A percentile compares a stretch with the other conserved stretches of the same genome.
Conservation (phyloP, 1,140 invertebrate species). For the Caenorhabditis latens region DNA sequence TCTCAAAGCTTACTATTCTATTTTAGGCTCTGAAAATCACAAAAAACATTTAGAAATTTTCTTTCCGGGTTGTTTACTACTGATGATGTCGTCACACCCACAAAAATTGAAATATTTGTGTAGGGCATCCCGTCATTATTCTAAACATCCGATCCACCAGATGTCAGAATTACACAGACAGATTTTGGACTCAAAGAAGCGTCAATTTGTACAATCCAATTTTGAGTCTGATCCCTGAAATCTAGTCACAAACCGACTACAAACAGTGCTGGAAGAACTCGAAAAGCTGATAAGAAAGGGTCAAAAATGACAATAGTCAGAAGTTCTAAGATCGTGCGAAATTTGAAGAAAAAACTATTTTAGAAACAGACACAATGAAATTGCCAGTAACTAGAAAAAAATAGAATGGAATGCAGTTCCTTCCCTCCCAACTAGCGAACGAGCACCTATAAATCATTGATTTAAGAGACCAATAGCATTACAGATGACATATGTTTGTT, state of each 20-base stretch:
- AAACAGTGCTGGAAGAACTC: neutral
- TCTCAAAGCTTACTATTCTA: no score
- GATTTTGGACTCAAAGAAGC: slow-evolving; percentile 5
- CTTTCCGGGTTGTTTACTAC: slow-evolving; percentile 21
- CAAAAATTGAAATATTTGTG: slow-evolving; percentile 43
- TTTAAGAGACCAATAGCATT: slow-evolving; percentile 11
- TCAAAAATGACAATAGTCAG: neutral
- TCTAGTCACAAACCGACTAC: neutral
- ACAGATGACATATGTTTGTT: slow-evolving; percentile 36
- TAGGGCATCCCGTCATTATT: neutral
- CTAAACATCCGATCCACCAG: slow-evolving; percentile 26
- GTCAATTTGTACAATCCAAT: no score
- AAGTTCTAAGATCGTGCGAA: neutral
- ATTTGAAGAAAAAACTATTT: no score
- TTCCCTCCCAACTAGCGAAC: neutral
- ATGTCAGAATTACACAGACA: slow-evolving; percentile 27
- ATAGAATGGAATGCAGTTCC: neutral
- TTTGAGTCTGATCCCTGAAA: neutral
- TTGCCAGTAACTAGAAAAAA: neutral
- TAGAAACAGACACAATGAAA: no score
- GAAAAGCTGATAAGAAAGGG: neutral
- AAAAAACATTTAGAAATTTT: neutral
- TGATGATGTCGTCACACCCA: slow-evolving; percentile 28
- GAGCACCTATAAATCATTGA: slow-evolving; percentile 38
- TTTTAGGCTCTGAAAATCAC: no score